phyloP scores from a whole-genome alignment of 1,140 invertebrate genomes.

The Phthorimaea operculella region DNA sequence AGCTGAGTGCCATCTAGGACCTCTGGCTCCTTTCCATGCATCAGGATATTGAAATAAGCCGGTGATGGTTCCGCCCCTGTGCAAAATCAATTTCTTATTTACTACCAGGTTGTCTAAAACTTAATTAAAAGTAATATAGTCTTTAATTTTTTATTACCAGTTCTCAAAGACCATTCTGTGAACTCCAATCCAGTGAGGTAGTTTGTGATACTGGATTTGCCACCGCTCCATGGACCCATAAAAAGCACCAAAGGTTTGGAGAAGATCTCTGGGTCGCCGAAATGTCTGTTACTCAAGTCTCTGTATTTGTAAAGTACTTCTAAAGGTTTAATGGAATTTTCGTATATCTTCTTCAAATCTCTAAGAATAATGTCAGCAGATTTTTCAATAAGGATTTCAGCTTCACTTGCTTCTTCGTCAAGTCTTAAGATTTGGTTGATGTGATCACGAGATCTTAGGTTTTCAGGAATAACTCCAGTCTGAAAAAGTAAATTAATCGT shows the following conservation, averaged over 20 bases:
- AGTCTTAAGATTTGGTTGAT: conserved; percentile 83
- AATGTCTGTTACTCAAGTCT: conserved; percentile 91
- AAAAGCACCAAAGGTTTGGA: conserved; percentile 93
- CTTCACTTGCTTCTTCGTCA: conserved; percentile 78
- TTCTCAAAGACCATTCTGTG: conserved; percentile 82
- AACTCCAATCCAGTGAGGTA: conserved; percentile 91
- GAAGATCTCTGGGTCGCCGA: conserved; percentile 94
- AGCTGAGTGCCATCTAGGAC: conserved; percentile 91
- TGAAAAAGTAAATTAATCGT: conserved; percentile 52
- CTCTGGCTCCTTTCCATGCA: conserved; percentile 87
- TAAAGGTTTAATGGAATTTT: conserved; percentile 88
- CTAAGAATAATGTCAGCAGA: conserved; percentile 81
- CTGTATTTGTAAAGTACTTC: conserved; percentile 92
- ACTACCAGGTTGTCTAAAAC: not conserved
- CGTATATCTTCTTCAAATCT: conserved; percentile 89
- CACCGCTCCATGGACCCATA: conserved; percentile 96
- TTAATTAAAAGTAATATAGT: not conserved
- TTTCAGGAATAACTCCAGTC: conserved; percentile 79
- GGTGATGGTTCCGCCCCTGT: conserved; percentile 92
- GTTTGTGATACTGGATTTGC: conserved; percentile 94
- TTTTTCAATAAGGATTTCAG: conserved; percentile 78
- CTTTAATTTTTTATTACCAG: conserved; percentile 71
- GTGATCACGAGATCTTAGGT: conserved; percentile 81
- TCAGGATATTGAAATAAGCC: conserved; percentile 93
- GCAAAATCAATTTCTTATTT: conserved; percentile 15